Percentiles rank a stretch among this genome's conserved stretches.
These are phyloP conservation scores for Etheostoma nigrum DNA, from an alignment of 2,797 vertebrate genomes.

Conservation along the genomic window DNA sequence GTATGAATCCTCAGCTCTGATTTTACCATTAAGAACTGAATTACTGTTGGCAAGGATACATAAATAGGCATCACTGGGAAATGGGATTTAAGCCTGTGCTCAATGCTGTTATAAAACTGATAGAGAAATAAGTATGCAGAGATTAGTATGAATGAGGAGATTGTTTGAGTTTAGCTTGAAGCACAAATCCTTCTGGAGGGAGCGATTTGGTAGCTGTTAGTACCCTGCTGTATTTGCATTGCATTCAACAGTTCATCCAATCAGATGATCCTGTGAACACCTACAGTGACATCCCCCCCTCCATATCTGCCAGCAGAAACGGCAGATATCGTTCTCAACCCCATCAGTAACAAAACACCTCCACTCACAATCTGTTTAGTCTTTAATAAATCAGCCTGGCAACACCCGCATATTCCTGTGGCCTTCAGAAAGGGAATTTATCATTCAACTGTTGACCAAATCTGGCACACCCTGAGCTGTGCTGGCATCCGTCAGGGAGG, in stretches of 20 bases:
- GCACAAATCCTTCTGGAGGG: constrained; percentile 43
- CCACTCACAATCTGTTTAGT: constrained; percentile 70
- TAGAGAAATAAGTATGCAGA: constrained; percentile 48
- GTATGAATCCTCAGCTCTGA: constrained; percentile 14
- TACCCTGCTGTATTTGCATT: constrained; percentile 63
- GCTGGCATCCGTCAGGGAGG: constrained; percentile 61
- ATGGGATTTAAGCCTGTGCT: constrained; percentile 25
- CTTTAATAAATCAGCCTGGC: constrained; percentile 77
- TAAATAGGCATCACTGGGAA: constrained; percentile 24
- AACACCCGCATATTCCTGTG: constrained; percentile 71
- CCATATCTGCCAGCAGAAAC: constrained; percentile 54
- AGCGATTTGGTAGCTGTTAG: constrained; percentile 28
- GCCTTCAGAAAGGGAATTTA: constrained; percentile 74
- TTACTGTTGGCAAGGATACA: constrained; percentile 28
- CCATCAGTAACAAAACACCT: constrained; percentile 71
- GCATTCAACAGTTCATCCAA: constrained; percentile 49
- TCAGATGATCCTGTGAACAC: constrained; percentile 51
- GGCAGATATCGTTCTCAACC: constrained; percentile 70
- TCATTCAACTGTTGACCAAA: constrained; percentile 78
- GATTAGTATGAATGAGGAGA: constrained; percentile 58
- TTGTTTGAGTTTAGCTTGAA: constrained; percentile 50
- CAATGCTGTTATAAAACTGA: constrained; percentile 41
- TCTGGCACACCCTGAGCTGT: constrained; percentile 68
- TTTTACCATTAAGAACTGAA: constrained; percentile 36
- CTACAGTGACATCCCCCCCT: constrained; percentile 68